Percentiles rank a stretch among this genome's conserved stretches.
These are phyloP conservation scores for Leucania comma DNA, from an alignment of 2,888 invertebrate genomes.

Conservation along the genomic window DNA sequence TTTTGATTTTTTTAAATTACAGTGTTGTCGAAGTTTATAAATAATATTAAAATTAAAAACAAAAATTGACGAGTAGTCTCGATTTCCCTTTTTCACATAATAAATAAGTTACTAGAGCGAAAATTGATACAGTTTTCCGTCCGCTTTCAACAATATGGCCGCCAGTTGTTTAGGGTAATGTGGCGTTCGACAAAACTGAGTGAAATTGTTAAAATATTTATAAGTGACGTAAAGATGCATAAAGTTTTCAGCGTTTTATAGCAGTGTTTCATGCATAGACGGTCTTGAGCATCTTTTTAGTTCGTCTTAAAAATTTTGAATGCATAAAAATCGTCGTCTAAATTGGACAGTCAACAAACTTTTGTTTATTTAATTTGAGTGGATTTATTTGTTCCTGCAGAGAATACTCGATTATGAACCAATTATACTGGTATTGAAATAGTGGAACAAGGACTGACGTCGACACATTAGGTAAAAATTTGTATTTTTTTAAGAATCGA, in stretches of 20 bases:
- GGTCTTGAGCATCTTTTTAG: slow-evolving; percentile 81
- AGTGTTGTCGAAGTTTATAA: slow-evolving; percentile 12
- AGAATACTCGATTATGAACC: slow-evolving; percentile 87
- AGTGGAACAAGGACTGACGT: slow-evolving; percentile 87
- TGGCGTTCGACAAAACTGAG: slow-evolving; percentile 90
- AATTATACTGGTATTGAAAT: slow-evolving; percentile 84
- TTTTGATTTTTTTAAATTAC: slow-evolving; percentile 30
- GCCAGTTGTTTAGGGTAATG: slow-evolving; percentile 91
- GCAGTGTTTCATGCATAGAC: slow-evolving; percentile 87
- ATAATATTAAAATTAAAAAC: slow-evolving; percentile 37
- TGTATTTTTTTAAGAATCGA: slow-evolving; percentile 72
- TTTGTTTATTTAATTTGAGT: slow-evolving; percentile 90
- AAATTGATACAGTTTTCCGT: slow-evolving; percentile 82
- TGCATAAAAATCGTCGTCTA: slow-evolving; percentile 84
- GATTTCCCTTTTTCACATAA: slow-evolving; percentile 16
- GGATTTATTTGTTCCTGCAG: slow-evolving; percentile 84
- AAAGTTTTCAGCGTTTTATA: slow-evolving; percentile 88
- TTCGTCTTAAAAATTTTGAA: slow-evolving; percentile 86
- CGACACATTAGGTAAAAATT: slow-evolving; percentile 88
- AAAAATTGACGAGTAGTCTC: slow-evolving; percentile 29
- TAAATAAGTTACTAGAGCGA: slow-evolving; percentile 68
- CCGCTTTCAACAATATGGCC: slow-evolving; percentile 90
- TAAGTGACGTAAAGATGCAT: slow-evolving; percentile 88
- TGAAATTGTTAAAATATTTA: slow-evolving; percentile 89
- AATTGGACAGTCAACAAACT: slow-evolving; percentile 91